phyloP scores from a whole-genome alignment of 2,113 vertebrate species.

The Syngnathus floridae region DNA sequence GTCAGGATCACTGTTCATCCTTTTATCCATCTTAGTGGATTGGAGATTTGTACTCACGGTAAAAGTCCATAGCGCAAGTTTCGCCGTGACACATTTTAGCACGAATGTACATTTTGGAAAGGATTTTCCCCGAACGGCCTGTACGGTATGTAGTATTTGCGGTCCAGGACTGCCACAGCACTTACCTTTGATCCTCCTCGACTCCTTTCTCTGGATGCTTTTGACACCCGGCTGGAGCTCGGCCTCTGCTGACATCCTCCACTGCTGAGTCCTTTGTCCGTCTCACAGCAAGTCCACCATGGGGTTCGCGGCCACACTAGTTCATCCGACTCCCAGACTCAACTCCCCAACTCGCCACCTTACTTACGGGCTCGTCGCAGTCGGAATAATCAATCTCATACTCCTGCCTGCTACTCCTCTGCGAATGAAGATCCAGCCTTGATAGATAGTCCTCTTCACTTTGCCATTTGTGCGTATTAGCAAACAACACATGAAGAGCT shows the following conservation, averaged over 20 bases:
- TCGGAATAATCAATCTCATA: constrained; percentile 43
- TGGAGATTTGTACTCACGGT: background rate
- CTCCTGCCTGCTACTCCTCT: constrained; percentile 52
- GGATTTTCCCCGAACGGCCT: too few species aligned
- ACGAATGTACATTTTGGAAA: too few species aligned
- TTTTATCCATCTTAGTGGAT: background rate
- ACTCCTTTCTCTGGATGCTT: constrained; percentile 94
- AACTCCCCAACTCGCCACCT: constrained; percentile 24
- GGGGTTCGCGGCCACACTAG: constrained; percentile 44
- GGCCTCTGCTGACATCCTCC: constrained; percentile 87
- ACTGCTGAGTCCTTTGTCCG: constrained; percentile 74
- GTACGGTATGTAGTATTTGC: too few species aligned
- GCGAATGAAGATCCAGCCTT: constrained; percentile 44
- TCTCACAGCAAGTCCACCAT: constrained; percentile 67
- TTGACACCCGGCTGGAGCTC: constrained; percentile 97
- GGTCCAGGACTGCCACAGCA: too few species aligned
- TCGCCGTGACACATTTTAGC: background rate
- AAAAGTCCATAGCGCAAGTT: background rate
- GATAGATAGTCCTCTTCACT: constrained; percentile 27
- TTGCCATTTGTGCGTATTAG: constrained; percentile 33
- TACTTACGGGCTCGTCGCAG: constrained; percentile 37
- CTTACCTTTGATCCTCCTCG: constrained; percentile 91
- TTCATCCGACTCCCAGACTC: constrained; percentile 49
- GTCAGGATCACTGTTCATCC: constrained; percentile 8
- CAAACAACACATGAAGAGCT: constrained; percentile 23